A percentile compares a stretch with the other conserved stretches of the same genome.
Evolutionary conservation across 2,113 vertebrate genomes (phyloP).

Genomic region (Gnathochromis pfefferi): DNA sequence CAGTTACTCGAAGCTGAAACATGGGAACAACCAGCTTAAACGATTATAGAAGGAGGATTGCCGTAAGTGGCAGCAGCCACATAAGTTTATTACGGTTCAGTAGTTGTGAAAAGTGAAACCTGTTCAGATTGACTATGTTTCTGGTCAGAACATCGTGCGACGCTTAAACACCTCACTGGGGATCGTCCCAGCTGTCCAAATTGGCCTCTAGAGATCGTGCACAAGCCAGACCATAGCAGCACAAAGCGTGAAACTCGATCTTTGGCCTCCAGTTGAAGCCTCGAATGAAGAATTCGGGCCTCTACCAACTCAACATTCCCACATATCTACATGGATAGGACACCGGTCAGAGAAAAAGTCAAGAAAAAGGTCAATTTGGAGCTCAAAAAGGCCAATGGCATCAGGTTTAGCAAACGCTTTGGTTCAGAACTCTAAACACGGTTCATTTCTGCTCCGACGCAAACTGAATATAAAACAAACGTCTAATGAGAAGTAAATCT

Average conservation of each 20-base stretch:
- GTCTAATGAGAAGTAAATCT: neutral
- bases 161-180: fast-evolving
- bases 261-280: neutral
- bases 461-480: neutral
- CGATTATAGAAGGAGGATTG: fast-evolving
- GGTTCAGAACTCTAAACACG: neutral
- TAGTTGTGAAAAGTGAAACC: neutral
- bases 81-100: neutral
- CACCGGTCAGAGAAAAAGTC: neutral
- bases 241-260: fast-evolving
- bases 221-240: neutral
- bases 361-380: neutral
- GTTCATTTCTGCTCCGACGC: neutral
- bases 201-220: neutral
- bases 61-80: neutral
- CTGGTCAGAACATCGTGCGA: neutral
- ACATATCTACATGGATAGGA: neutral
- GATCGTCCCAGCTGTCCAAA: fast-evolving
- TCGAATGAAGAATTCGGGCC: neutral
- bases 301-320: neutral
- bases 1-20: fast-evolving
- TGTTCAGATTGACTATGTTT: neutral
- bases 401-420: neutral
- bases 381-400: fast-evolving
- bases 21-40: neutral